Evolutionary conservation across 2,888 invertebrate species (phyloP).

Genomic region (Agonopterix arenella): DNA sequence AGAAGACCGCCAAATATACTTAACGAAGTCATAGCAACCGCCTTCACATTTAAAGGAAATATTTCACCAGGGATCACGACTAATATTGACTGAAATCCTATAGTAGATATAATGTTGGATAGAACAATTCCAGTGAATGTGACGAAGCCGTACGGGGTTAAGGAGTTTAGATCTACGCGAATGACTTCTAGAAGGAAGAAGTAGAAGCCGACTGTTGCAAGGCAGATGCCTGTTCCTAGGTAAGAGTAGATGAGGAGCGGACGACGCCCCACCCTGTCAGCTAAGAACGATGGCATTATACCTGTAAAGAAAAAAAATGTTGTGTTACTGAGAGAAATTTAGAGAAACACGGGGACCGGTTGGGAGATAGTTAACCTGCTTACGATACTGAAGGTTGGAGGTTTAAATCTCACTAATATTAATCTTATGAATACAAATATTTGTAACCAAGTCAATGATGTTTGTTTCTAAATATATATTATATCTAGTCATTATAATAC

Average conservation of each 20-base stretch:
- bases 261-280: conserved; percentile 58
- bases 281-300: conserved; percentile 42
- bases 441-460: too few species aligned
- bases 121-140: conserved; percentile 57
- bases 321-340: neutral
- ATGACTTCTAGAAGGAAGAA: conserved; percentile 45
- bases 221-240: conserved; percentile 34
- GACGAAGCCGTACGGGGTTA: conserved; percentile 41
- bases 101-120: conserved; percentile 31
- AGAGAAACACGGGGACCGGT: too few species aligned
- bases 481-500: too few species aligned
- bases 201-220: conserved; percentile 42
- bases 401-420: too few species aligned
- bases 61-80: conserved; percentile 71
- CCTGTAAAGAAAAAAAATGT: conserved; percentile 31
- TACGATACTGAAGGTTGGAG: too few species aligned
- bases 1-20: conserved; percentile 63
- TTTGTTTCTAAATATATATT: too few species aligned
- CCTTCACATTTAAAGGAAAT: conserved; percentile 75
- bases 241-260: conserved; percentile 60
- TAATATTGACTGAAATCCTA: conserved; percentile 68
- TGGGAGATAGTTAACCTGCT: neutral
- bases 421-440: too few species aligned
- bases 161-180: conserved; percentile 21
- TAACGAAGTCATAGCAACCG: conserved; percentile 62